Evolutionary conservation across 2,888 invertebrate genomes (phyloP).

Genomic region (Axea sp.): DNA sequence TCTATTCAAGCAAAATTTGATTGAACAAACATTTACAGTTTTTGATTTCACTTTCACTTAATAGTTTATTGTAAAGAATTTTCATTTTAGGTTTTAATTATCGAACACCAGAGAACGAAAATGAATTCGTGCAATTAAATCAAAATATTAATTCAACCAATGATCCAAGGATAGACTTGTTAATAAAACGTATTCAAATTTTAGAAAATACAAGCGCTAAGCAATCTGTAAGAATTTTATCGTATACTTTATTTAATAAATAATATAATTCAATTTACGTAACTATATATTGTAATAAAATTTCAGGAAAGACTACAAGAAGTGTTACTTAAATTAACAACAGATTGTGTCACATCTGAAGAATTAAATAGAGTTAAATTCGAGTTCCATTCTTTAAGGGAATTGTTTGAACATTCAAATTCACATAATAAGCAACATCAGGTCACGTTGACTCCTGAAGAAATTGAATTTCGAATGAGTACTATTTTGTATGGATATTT

Average conservation of each 20-base stretch:
- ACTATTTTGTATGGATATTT: slow-evolving; percentile 69
- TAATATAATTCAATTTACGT: too few species aligned
- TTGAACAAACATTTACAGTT: background rate
- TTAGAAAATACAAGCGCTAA: slow-evolving; percentile 65
- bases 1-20: background rate
- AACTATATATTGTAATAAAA: too few species aligned
- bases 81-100: slow-evolving; percentile 10
- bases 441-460: slow-evolving; percentile 51
- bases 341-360: slow-evolving; percentile 51
- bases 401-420: slow-evolving; percentile 68
- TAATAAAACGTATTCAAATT: slow-evolving; percentile 67
- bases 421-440: slow-evolving; percentile 23
- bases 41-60: too few species aligned
- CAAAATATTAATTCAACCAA: slow-evolving; percentile 21
- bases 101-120: background rate
- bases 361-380: slow-evolving; percentile 69
- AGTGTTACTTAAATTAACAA: slow-evolving; percentile 39
- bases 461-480: slow-evolving; percentile 68
- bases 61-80: background rate
- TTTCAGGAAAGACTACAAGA: slow-evolving; percentile 68
- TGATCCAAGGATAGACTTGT: slow-evolving; percentile 62
- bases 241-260: too few species aligned
- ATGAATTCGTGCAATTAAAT: background rate
- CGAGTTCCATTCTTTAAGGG: slow-evolving; percentile 69
- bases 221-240: slow-evolving; percentile 53